These are phyloP conservation scores for Zaprionus lineosus DNA, from an alignment of 2,888 invertebrate species.

Conservation along the genomic window DNA sequence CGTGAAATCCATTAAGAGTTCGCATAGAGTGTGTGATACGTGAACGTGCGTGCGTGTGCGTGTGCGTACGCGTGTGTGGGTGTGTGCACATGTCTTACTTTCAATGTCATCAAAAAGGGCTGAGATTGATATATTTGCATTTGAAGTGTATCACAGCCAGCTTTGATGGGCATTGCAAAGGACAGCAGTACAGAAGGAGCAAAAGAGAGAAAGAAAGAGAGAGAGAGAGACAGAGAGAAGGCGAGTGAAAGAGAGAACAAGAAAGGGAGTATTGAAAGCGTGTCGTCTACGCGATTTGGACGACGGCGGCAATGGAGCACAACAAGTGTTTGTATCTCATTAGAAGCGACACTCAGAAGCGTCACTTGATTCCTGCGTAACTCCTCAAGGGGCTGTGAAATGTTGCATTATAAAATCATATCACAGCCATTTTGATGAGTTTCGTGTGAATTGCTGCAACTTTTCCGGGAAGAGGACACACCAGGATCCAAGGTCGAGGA, in stretches of 20 bases:
- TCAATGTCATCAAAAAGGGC: constrained; percentile 83
- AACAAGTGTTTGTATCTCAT: constrained; percentile 60
- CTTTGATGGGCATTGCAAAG: constrained; percentile 83
- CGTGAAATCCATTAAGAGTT: constrained; percentile 54
- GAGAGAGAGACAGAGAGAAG: constrained; percentile 4
- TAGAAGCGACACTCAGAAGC: not conserved
- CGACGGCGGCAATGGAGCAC: constrained; percentile 16
- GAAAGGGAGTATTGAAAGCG: not conserved
- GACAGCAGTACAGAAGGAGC: constrained; percentile 34
- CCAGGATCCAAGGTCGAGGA: not conserved
- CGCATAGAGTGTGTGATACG: constrained; percentile 30
- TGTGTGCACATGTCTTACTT: constrained; percentile 62
- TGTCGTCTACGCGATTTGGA: constrained; percentile 2
- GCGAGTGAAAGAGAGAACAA: constrained; percentile 3
- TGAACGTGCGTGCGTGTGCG: constrained; percentile 5
- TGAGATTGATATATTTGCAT: constrained; percentile 80
- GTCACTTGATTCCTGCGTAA: constrained; percentile 74
- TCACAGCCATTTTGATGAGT: constrained; percentile 84
- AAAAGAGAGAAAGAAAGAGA: constrained; percentile 1
- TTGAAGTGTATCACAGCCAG: constrained; percentile 83
- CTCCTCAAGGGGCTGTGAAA: constrained; percentile 83
- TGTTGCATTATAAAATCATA: constrained; percentile 79
- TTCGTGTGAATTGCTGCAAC: constrained; percentile 60
- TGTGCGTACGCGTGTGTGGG: constrained; percentile 17
- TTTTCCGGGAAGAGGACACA: no score